Evolutionary conservation across 2,113 vertebrate species (phyloP), one percentile per base, ranked within the genome.

Genomic region (Tautogolabrus adspersus): DNA sequence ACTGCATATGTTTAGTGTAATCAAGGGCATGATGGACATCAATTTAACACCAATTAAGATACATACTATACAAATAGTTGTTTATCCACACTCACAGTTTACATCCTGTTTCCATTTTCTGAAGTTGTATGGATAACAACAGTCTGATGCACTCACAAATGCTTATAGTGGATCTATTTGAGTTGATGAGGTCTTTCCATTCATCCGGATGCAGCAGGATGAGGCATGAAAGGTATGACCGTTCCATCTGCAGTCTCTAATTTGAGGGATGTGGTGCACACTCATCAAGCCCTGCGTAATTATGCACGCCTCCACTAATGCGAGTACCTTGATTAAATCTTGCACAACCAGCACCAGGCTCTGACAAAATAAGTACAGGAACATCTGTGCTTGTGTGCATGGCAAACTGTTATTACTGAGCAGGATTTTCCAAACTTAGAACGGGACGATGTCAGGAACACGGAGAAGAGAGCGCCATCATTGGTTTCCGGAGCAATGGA

Each of bases 281-380:
- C 60, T 88, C 72, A 81, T 86, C 80, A 85, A 61, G 60, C 47
- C 74, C 72, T 12, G 22, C 60, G 74, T 77, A 80, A 86, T 90
- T 87, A 88, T 78, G 73, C 76, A 86, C 46, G 55, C 71, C 59
- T 87, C 77, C 42, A 75, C 70, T 82, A 79, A 83, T 84, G 69
- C 34, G 54, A 82, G 54, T 23, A 61, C 72, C 68, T 69, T 85
- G 85, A 89, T 89, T 92, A 77, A 79, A 88, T 87, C 64, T 69
- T 65, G 54, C 67, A 79, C 75, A 59, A 84, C 55, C 75, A 79
- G 83, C 79, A 77, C 40, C 19, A 54, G 49, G 42, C 75, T 79
- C 56, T 61, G 46, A 46, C 44, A 46, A 49, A 66, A 71, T 56
- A 54, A 62, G 69, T 23, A 16, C 34, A 44, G 66, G 37, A 77